Base-by-base conservation (phyloP, 1,140 invertebrate genomes). In the Drosophila santomea region DNA sequence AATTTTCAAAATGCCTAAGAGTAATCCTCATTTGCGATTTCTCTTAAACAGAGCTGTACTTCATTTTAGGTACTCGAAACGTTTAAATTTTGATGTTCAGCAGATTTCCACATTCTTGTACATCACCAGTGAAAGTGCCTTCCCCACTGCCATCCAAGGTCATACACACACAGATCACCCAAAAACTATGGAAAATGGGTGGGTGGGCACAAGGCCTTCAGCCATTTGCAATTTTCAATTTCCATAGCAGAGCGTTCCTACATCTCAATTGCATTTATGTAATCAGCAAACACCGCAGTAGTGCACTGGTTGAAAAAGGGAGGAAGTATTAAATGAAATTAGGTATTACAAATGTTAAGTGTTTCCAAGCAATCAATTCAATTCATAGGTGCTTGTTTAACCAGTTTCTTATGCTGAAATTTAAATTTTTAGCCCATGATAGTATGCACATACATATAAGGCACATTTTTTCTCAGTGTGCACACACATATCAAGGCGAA, bases 181-280 rank as follows among this genome's bases (percentile, higher is more conserved):
- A 1, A 23, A 48, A 48, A 20, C 12, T 5, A 8, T 7, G 12
- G 48, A 28, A 41, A 55, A 23, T 12, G 32, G 25, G 17, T 25
- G 14, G 11, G 32, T 5, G 15, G 43, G 5, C 3, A 17, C 55
- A 57, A 54, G 36, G 41, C 55, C 38, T 69, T 60, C 62, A 56
- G 45, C 23, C 73, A 74, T 74, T 76, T 76, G 57, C 63, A 74
- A 80, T 80, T 81, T 80, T 63, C 73, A 60, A 78, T 85, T 85
- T 72, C 78, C 67, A 75, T 72, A 72, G 61, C 47, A 66, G 58
- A 52, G 51, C 32, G 43, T 52, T 56, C 51, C 50, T 68, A 77
- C 64, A 82, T 88, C 75, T 69, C 83, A 82, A 88, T 86, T 88
- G 62, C 71, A 82, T 88, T 86, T 86, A 82, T 82, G 82, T 76